Percentiles rank a stretch among this genome's conserved stretches.
Evolutionary conservation across 2,888 invertebrate genomes (phyloP).

Genomic region (Drosophila suboccidentalis): DNA sequence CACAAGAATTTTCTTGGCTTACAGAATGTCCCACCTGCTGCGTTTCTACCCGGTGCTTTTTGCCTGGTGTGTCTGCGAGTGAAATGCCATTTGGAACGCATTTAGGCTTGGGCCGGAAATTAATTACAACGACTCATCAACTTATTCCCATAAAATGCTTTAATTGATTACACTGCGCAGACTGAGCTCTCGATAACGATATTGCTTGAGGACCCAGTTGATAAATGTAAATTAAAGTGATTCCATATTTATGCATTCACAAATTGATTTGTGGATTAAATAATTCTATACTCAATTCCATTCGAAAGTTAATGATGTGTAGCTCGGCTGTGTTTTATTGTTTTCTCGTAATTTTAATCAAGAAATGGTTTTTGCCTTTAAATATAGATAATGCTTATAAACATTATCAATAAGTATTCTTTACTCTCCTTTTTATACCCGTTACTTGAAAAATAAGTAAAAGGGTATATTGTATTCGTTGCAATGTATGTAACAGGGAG

Average conservation of each 20-base stretch:
- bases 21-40: slow-evolving; percentile 66
- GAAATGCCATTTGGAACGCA: slow-evolving; percentile 38
- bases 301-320: slow-evolving; percentile 3
- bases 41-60: slow-evolving; percentile 15
- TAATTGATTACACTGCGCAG: slow-evolving; percentile 49
- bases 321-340: not conserved
- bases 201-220: slow-evolving; percentile 8
- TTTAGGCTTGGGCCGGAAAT: slow-evolving; percentile 58
- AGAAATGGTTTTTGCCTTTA: no score
- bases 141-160: slow-evolving; percentile 49
- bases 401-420: no score
- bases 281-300: not conserved
- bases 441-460: no score
- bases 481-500: no score
- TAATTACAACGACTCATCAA: slow-evolving; percentile 69
- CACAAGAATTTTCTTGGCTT: slow-evolving; percentile 11
- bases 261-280: slow-evolving; percentile 7
- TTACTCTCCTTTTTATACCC: not conserved
- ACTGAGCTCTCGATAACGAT: slow-evolving; percentile 8
- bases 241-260: slow-evolving; percentile 20
- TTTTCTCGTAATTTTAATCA: not conserved
- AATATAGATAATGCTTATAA: no score
- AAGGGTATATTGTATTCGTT: no score
- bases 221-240: slow-evolving; percentile 29
- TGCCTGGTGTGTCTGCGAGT: slow-evolving; percentile 8